A percentile compares a stretch with the other conserved stretches of the same genome.
phyloP scores from a whole-genome alignment of 1,140 invertebrate genomes.

The Cylas formicarius region DNA sequence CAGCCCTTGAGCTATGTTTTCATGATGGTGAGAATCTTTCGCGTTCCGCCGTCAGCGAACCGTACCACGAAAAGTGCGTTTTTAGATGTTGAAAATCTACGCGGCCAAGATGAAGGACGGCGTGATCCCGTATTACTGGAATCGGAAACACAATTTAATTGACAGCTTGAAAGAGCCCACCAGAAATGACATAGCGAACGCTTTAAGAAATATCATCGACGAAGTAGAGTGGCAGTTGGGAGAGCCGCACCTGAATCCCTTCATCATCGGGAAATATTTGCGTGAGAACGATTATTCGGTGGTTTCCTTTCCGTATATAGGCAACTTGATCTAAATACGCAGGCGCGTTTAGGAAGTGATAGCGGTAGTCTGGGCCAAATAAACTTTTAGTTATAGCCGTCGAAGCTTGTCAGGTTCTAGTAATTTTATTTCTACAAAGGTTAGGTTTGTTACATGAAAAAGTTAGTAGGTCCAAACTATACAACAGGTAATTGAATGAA shows the following conservation, averaged over 20 bases:
- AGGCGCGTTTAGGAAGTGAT: no score
- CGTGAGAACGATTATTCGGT: slow-evolving; percentile 20
- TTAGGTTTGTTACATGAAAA: no score
- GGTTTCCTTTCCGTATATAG: no score
- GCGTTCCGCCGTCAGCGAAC: background rate
- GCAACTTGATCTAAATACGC: no score
- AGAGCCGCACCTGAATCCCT: slow-evolving; percentile 9
- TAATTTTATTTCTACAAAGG: no score
- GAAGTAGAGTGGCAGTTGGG: slow-evolving; percentile 14
- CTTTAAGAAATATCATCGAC: slow-evolving; percentile 14
- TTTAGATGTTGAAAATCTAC: slow-evolving; percentile 42
- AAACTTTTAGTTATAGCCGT: no score
- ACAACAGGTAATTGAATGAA: no score
- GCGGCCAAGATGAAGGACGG: slow-evolving; percentile 35
- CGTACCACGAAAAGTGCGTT: slow-evolving; percentile 14
- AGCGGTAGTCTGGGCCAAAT: no score
- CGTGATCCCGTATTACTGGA: slow-evolving; percentile 46
- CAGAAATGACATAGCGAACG: slow-evolving; percentile 13
- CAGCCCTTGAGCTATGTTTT: slow-evolving; percentile 41
- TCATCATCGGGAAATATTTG: slow-evolving; percentile 22
- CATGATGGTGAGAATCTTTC: slow-evolving; percentile 36
- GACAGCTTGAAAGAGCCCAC: slow-evolving; percentile 14
- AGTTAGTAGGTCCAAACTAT: no score
- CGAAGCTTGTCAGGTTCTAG: no score
- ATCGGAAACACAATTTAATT: slow-evolving; percentile 41